A percentile compares a stretch with the other conserved stretches of the same genome.
Conservation (phyloP, 1,140 invertebrate genomes). For the Brachionus manjavacas region DNA sequence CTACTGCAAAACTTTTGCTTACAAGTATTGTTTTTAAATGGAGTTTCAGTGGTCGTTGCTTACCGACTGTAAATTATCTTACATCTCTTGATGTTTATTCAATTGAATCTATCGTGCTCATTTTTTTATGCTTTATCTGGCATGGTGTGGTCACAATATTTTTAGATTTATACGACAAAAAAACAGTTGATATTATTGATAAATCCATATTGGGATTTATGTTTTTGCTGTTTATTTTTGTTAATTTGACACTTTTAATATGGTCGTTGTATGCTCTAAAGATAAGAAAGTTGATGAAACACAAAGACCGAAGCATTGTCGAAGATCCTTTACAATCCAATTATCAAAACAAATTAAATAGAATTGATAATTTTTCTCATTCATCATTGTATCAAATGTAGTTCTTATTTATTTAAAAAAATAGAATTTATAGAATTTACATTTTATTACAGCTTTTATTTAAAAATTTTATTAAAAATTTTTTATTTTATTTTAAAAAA, state of each 20-base stretch:
- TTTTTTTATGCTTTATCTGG: constrained; percentile 13
- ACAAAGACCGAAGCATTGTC: too few species aligned
- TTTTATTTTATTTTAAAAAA: too few species aligned
- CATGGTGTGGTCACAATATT: not conserved
- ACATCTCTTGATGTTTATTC: constrained; percentile 44
- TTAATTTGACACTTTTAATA: not conserved
- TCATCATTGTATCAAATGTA: too few species aligned
- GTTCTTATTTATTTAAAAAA: too few species aligned
- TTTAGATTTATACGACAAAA: not conserved
- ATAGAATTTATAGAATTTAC: too few species aligned
- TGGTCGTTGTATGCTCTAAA: not conserved
- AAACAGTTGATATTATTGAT: not conserved
- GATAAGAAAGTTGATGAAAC: not conserved
- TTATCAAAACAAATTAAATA: too few species aligned
- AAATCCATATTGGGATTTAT: not conserved
- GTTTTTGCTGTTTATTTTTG: not conserved
- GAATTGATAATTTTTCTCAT: too few species aligned
- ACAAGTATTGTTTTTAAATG: constrained; percentile 56
- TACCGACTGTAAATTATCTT: constrained; percentile 55
- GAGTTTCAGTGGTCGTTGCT: constrained; percentile 53
- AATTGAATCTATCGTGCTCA: not conserved
- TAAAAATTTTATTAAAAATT: too few species aligned
- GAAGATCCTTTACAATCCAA: too few species aligned
- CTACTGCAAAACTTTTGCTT: constrained; percentile 51
- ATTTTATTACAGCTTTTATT: too few species aligned